A percentile compares a stretch with the other conserved stretches of the same genome.
Evolutionary conservation across 2,113 vertebrate genomes (phyloP).

Genomic region (Saccopteryx bilineata): DNA sequence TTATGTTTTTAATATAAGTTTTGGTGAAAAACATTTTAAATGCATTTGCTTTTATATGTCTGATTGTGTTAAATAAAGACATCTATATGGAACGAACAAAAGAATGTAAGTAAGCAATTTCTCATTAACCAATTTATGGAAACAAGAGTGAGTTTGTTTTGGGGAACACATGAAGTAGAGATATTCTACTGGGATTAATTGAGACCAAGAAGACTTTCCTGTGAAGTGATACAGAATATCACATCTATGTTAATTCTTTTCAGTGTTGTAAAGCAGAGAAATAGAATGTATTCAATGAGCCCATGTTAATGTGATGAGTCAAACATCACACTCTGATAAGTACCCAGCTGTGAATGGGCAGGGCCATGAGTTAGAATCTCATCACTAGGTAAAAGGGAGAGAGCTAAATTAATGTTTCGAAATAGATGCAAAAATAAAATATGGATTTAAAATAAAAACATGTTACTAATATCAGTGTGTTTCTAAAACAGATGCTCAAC

Average conservation of each 20-base stretch:
- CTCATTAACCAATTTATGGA: not conserved
- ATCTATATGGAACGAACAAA: not conserved
- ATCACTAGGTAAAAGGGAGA: not conserved
- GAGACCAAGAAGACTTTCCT: not conserved
- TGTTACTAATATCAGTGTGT: not conserved
- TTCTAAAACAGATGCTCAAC: not conserved
- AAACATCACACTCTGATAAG: not conserved
- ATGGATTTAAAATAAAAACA: not conserved
- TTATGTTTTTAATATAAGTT: not conserved
- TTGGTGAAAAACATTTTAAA: not conserved
- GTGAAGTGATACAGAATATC: not conserved
- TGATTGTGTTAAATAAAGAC: not conserved
- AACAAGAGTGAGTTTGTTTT: not conserved
- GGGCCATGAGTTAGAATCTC: not conserved
- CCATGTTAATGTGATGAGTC: not conserved
- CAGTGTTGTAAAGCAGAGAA: not conserved
- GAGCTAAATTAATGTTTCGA: not conserved
- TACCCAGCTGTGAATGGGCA: not conserved
- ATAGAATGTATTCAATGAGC: not conserved
- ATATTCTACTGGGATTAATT: not conserved
- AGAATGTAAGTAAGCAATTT: not conserved
- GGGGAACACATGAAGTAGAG: not conserved
- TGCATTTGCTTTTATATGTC: not conserved
- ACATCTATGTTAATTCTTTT: not conserved
- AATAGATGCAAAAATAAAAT: not conserved